Conservation (phyloP, 2,888 invertebrate genomes). For the Zaprionus lineosus region DNA sequence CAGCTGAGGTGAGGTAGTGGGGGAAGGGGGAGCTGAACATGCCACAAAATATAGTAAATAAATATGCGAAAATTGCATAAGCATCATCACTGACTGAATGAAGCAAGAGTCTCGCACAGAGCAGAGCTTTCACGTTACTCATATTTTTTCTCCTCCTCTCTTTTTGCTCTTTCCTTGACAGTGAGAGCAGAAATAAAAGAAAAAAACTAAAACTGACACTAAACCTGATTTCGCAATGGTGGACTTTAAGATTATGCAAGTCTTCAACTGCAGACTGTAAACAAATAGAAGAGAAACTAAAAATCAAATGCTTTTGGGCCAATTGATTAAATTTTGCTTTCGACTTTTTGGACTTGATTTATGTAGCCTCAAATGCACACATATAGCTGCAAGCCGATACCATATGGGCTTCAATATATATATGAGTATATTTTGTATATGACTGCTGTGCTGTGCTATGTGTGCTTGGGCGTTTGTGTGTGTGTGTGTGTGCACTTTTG, state of each 20-base stretch:
- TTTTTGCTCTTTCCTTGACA: constrained; percentile 20
- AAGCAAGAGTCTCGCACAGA: neutral
- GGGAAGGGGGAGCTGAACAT: neutral
- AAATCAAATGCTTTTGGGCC: constrained; percentile 49
- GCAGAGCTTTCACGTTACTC: constrained; percentile 9
- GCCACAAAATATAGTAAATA: constrained; percentile 4
- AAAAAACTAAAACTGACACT: constrained; percentile 27
- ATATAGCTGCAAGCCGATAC: constrained; percentile 2
- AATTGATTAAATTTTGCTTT: constrained; percentile 47
- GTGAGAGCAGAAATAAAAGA: neutral
- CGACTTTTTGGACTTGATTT: constrained; percentile 42
- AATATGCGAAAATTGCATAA: constrained; percentile 61
- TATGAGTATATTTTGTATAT: neutral
- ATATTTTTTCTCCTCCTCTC: neutral
- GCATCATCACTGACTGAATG: constrained; percentile 29
- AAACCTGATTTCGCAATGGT: constrained; percentile 60
- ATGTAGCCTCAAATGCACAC: constrained; percentile 23
- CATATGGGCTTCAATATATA: constrained; percentile 16
- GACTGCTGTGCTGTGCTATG: too few relatives aligned
- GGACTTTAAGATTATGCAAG: constrained; percentile 64
- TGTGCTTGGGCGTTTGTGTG: too few relatives aligned
- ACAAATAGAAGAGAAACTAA: constrained; percentile 28
- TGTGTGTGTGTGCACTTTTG: constrained; percentile 18
- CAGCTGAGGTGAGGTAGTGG: too few relatives aligned
- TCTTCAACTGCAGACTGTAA: constrained; percentile 29